Conservation (phyloP, 1,140 invertebrate genomes). For the Heliconius melpomene region DNA sequence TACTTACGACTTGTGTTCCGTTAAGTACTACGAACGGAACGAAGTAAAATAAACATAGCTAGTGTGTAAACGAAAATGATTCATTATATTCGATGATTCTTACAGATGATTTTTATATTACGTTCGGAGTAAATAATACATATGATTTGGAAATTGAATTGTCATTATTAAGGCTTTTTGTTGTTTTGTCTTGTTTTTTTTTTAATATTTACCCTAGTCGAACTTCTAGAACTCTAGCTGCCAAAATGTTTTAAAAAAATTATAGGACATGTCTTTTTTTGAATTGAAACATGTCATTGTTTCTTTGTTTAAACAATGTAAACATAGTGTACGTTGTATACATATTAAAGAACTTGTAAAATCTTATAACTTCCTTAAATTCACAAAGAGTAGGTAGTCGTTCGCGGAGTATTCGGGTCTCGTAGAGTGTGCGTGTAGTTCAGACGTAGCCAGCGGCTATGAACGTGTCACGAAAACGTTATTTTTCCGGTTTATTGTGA, state of each 20-base stretch:
- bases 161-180: neutral
- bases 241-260: neutral
- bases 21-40: neutral
- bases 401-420: slow-evolving; percentile 51
- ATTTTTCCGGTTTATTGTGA: slow-evolving; percentile 66
- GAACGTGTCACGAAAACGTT: slow-evolving; percentile 71
- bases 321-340: slow-evolving; percentile 35
- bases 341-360: slow-evolving; percentile 29
- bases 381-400: slow-evolving; percentile 26
- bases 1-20: neutral
- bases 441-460: slow-evolving; percentile 6
- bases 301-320: slow-evolving; percentile 34
- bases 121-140: neutral
- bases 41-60: neutral
- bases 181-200: neutral
- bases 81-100: neutral
- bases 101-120: neutral
- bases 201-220: neutral
- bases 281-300: slow-evolving; percentile 6
- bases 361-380: slow-evolving; percentile 21
- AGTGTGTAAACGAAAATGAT: neutral
- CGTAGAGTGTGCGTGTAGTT: slow-evolving; percentile 42
- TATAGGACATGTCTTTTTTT: neutral
- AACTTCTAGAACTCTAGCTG: too few relatives aligned
- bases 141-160: neutral